Conservation (phyloP, 1,140 invertebrate species). For the Polyergus mexicanus region DNA sequence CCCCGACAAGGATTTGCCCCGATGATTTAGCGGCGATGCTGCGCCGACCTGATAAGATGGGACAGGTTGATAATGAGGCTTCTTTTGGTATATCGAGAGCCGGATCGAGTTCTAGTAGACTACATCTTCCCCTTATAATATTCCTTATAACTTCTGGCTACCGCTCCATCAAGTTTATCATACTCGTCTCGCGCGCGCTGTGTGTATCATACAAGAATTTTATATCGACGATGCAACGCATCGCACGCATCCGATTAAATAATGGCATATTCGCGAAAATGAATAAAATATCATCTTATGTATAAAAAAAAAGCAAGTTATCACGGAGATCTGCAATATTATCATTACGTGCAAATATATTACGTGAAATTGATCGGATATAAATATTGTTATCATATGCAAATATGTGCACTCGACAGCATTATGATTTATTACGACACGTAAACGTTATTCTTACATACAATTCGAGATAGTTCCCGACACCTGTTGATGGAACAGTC, state of each 20-base stretch:
- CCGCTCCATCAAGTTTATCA: constrained; percentile 14
- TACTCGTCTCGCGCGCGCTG: constrained; percentile 8
- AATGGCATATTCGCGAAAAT: not conserved
- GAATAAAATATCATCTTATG: not conserved
- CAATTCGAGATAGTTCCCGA: not conserved
- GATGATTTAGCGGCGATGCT: constrained; percentile 78
- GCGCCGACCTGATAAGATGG: constrained; percentile 78
- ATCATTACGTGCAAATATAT: no score
- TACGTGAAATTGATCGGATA: not conserved
- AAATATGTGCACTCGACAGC: not conserved
- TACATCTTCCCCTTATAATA: constrained; percentile 44
- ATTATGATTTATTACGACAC: not conserved
- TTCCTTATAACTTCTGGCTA: constrained; percentile 58
- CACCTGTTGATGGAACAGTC: constrained; percentile 6
- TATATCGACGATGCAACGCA: not conserved
- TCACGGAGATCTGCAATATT: not conserved
- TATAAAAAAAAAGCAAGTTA: not conserved
- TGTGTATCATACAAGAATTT: constrained; percentile 25
- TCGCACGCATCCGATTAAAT: not conserved
- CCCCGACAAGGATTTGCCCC: constrained; percentile 73
- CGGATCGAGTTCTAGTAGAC: constrained; percentile 63
- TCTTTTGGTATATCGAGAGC: constrained; percentile 67
- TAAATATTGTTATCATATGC: not conserved
- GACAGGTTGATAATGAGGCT: constrained; percentile 76
- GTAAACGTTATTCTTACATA: constrained; percentile 8